These are phyloP conservation scores for Sisyra nigra DNA, from an alignment of 2,888 invertebrate genomes.

Conservation along the genomic window DNA sequence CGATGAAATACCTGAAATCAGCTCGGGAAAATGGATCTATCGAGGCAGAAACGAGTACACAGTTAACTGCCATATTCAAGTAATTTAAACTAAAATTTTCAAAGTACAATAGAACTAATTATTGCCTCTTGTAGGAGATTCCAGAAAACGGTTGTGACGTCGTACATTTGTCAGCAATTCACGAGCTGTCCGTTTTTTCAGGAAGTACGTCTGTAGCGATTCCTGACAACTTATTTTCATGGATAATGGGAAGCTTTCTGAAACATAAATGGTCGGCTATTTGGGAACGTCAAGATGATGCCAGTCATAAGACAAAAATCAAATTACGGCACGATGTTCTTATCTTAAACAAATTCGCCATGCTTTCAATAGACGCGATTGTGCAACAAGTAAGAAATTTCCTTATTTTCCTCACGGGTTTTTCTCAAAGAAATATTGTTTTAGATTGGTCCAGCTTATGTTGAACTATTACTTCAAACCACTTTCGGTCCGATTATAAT, in stretches of 20 bases:
- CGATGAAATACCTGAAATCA: conserved; percentile 35
- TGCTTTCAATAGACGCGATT: conserved; percentile 41
- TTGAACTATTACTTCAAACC: conserved; percentile 45
- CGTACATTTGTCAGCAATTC: conserved; percentile 63
- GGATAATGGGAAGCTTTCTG: neutral
- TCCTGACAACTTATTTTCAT: neutral
- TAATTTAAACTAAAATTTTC: conserved; percentile 18
- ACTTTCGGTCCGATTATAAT: conserved; percentile 43
- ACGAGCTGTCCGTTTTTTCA: conserved; percentile 42
- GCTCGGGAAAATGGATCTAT: conserved; percentile 39
- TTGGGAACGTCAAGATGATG: conserved; percentile 32
- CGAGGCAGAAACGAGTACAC: conserved; percentile 65
- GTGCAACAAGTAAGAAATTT: conserved; percentile 42
- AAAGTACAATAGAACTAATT: neutral
- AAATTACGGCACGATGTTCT: conserved; percentile 43
- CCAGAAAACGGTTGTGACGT: conserved; percentile 83
- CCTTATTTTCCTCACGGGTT: too few species aligned
- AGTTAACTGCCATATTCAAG: conserved; percentile 64
- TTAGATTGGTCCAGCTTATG: conserved; percentile 60
- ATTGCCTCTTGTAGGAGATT: conserved; percentile 44
- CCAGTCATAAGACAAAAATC: conserved; percentile 43
- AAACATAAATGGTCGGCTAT: conserved; percentile 42
- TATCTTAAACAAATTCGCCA: conserved; percentile 37
- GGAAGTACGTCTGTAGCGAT: conserved; percentile 21
- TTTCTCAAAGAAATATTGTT: conserved; percentile 9